phyloP scores from a whole-genome alignment of 2,888 invertebrate species.

The Brachycybe producta region DNA sequence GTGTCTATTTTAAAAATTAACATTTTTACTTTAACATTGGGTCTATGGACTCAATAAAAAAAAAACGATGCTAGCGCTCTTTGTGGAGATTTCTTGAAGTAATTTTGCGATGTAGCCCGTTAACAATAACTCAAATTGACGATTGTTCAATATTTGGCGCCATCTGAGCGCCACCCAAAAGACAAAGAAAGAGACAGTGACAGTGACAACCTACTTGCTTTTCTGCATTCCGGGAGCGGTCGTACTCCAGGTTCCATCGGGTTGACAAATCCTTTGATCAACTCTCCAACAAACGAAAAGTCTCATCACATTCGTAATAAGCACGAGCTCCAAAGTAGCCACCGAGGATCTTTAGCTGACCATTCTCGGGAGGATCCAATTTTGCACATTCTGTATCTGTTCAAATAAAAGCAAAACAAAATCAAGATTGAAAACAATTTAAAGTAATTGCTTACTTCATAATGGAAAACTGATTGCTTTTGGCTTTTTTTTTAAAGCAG shows the following conservation, averaged over 20 bases:
- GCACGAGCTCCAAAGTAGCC: slow-evolving; percentile 70
- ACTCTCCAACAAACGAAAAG: slow-evolving; percentile 77
- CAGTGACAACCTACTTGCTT: slow-evolving; percentile 16
- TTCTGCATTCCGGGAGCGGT: slow-evolving; percentile 16
- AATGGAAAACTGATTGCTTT: background rate
- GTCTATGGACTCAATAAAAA: too few relatives aligned
- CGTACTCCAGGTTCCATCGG: slow-evolving; percentile 17
- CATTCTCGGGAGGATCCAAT: slow-evolving; percentile 42
- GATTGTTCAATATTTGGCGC: too few relatives aligned
- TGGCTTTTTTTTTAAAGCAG: too few relatives aligned
- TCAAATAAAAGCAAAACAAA: background rate
- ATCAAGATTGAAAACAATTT: background rate
- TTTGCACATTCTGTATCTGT: slow-evolving; percentile 4
- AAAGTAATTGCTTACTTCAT: background rate
- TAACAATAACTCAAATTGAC: too few relatives aligned
- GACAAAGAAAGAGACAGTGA: background rate
- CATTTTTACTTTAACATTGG: too few relatives aligned
- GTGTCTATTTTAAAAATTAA: too few relatives aligned
- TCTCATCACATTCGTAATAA: slow-evolving; percentile 72
- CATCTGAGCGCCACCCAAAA: background rate
- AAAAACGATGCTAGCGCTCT: too few relatives aligned
- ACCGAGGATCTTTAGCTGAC: slow-evolving; percentile 61
- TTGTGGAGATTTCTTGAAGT: too few relatives aligned
- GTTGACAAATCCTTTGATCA: slow-evolving; percentile 50
- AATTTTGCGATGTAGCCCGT: too few relatives aligned